Base-by-base conservation (phyloP, 2,888 invertebrate genomes). In the Entomobrya proxima region DNA sequence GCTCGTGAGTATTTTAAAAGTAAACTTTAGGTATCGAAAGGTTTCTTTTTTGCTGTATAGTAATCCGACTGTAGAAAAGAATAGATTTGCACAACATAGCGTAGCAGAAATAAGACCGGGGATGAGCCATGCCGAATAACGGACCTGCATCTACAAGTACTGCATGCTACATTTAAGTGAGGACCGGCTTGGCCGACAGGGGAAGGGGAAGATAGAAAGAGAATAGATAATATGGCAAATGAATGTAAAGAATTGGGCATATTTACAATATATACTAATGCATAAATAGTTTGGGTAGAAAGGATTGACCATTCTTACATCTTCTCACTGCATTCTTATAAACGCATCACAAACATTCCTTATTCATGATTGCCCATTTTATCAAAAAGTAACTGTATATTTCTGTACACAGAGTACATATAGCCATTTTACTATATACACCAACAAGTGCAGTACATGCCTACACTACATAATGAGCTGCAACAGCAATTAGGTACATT, bases 221-320 rank as follows among this genome's bases (percentile, higher is more conserved):
- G 27, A 37, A 35, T 52, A 9, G 37, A 76, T 37, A 55, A 40
- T 61, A 79, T 67, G 79, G 79, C 44, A 47, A 78, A 78, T 78
- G 78, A 78, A 64, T 79, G 67, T 40, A 50, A 79, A 78, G 44
- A 67, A 67, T 79, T 15, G 67, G 52, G 67, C 67, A 50, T 79
- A 64, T 67, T 67, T 79, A 47, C 52, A 24, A 72, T 72, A 47
- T 72, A 47, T 72, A 47, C 44, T 47, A 13, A 15, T 30, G 27
- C 44, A 30, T 72, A 40, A 37, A 21, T 69, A 13, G 11, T 47
- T 47, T 47, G 47, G 47, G 47, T 47, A 47, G 47, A 47, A 47
- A 9, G 35, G 61, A 61, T 35, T 61, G 61, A n/a, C 35, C 32
- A 61, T 35, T 32, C 1, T n/a, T n/a, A n/a, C n/a, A 47, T 18